A percentile compares a stretch with the other conserved stretches of the same genome.
phyloP scores from a whole-genome alignment of 2,113 vertebrate genomes.

The Acanthisitta chloris region DNA sequence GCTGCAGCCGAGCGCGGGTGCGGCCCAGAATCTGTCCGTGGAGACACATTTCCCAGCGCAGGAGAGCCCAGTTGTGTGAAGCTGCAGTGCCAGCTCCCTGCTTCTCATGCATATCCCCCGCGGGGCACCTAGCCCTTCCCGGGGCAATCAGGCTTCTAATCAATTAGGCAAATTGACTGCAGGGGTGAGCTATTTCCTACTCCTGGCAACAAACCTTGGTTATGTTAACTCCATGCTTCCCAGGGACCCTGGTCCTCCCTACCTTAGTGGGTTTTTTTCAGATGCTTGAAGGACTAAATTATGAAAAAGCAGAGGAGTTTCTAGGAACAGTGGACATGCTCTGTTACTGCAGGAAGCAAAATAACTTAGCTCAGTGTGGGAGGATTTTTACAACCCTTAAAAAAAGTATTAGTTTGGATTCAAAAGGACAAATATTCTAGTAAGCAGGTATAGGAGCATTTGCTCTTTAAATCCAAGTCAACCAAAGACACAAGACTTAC shows the following conservation, averaged over 20 bases:
- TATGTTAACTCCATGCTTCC: not conserved
- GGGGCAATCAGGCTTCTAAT: conserved; percentile 39
- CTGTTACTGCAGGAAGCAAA: not conserved
- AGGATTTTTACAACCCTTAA: not conserved
- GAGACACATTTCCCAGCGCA: not conserved
- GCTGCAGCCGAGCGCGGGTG: not conserved
- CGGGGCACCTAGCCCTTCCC: not conserved
- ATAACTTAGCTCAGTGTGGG: not conserved
- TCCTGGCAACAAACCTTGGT: not conserved
- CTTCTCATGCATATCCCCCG: not conserved
- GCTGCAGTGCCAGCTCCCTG: not conserved
- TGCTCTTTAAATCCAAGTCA: not conserved
- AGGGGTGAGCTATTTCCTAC: not conserved
- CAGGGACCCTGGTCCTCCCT: not conserved
- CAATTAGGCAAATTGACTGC: conserved; percentile 62
- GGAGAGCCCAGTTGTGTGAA: not conserved
- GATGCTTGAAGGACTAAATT: not conserved
- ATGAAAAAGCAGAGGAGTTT: not conserved
- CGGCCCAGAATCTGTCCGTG: accelerated
- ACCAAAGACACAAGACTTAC: not conserved
- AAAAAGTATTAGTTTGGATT: not conserved
- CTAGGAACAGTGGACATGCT: not conserved
- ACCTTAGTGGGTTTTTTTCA: too few species aligned
- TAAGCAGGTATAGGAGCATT: not conserved
- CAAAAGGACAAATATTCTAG: not conserved